A percentile compares a stretch with the other conserved stretches of the same genome.
Evolutionary conservation across 2,797 vertebrate genomes (phyloP).

Genomic region (Okamejei kenojei): DNA sequence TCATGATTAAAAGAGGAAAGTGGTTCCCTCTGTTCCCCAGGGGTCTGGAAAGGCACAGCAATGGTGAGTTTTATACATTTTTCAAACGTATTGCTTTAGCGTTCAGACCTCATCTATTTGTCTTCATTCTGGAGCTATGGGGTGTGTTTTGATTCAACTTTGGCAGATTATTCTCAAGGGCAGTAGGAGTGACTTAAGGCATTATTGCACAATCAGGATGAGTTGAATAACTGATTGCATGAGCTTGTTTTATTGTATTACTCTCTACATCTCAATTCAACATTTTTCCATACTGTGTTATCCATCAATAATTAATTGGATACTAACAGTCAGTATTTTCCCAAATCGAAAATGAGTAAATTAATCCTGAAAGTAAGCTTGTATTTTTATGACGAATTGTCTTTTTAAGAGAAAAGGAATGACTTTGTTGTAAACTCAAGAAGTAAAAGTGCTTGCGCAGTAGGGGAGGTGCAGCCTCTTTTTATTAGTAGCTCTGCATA

Average conservation of each 20-base stretch:
- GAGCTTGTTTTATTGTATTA: not conserved
- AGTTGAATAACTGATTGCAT: not conserved
- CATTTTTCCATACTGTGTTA: not conserved
- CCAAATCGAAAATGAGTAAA: not conserved
- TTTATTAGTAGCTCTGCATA: not conserved
- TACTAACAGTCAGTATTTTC: not conserved
- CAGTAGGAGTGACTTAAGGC: not conserved
- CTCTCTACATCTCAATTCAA: not conserved
- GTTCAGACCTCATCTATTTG: not conserved
- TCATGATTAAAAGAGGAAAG: not conserved
- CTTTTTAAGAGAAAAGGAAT: not conserved
- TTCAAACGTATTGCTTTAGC: not conserved
- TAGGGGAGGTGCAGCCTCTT: not conserved
- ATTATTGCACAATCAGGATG: not conserved
- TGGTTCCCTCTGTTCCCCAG: not conserved
- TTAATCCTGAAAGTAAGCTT: not conserved
- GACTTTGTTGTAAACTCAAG: conserved; percentile 15
- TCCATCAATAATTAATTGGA: not conserved
- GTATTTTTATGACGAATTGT: not conserved
- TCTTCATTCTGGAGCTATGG: not conserved
- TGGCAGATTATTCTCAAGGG: not conserved
- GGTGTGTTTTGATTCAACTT: not conserved
- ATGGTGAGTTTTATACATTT: not conserved
- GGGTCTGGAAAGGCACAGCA: not conserved
- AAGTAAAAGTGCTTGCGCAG: not conserved